Base-by-base conservation (phyloP, 2,113 vertebrate species). In the Lagopus muta region DNA sequence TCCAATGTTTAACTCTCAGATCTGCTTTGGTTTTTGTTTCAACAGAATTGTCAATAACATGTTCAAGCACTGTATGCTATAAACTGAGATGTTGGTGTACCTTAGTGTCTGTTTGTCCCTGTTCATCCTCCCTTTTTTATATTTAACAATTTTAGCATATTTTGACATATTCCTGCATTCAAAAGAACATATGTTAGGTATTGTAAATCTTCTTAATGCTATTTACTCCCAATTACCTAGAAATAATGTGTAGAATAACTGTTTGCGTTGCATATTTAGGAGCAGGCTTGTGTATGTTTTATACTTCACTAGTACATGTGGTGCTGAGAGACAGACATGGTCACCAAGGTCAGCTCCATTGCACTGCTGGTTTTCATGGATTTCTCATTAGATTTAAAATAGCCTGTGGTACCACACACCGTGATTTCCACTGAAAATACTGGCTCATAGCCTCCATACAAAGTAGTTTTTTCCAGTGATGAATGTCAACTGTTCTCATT, bases 361-460 rank as follows among this genome's bases (percentile, higher is more conserved):
- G 79, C 65, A 38, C 60, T 88, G 32, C 42, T 80, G 55, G 50
- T 74, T 81, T 95, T 73, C 12, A 30, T 64, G 75, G 7, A 57
- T 93, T 91, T 95, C 79, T 91, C 79, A 92, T 80, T 45, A 88
- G 55, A 64, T 86, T 92, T 91, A 85, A 86, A 90, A 92, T 73
- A 95, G 28, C 40, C 76, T 89, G 28, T 4, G 5, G 30, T 90
- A 74, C 61, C 65, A 40, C 72, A 80, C 72, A 61, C 25, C 52
- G 38, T 48, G 47, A 90, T 83, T 92, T 94, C 82, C 36, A 65
- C 17, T 69, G 61, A 70, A 94, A 94, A 70, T 42, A 50, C 42
- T 95, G 91, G 80, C 75, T 87, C 36, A 32, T 30, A 45, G 21
- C 55, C 79, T 77, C 24, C 3, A 38, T 28, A 75, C 57, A 57